Conservation (phyloP, 2,888 invertebrate species). For the Erebia palarica region DNA sequence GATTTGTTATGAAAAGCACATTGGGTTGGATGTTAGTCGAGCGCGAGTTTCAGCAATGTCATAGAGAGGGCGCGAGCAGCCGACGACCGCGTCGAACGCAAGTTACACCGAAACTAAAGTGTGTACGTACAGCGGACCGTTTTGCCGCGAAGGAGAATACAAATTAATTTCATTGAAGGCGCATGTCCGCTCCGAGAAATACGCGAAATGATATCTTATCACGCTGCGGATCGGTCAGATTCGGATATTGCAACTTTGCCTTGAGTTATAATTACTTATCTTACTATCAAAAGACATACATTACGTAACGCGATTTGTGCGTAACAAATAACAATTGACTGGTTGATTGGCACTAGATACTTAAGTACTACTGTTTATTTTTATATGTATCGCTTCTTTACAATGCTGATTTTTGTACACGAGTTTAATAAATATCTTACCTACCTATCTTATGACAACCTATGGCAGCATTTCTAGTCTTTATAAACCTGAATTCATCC, state of each 20-base stretch:
- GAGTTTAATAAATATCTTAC: no score
- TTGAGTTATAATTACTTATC: constrained; percentile 43
- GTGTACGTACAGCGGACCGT: constrained; percentile 37
- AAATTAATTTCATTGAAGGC: constrained; percentile 68
- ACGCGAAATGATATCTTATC: constrained; percentile 53
- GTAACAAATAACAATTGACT: constrained; percentile 16
- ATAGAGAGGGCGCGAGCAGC: constrained; percentile 56
- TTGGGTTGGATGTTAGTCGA: constrained; percentile 54
- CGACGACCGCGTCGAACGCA: constrained; percentile 62
- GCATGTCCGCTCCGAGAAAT: constrained; percentile 51
- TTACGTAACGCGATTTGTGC: constrained; percentile 32
- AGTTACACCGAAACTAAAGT: constrained; percentile 65
- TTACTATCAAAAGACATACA: constrained; percentile 37
- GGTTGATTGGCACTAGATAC: constrained; percentile 2
- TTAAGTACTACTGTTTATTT: no score
- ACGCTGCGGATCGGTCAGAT: constrained; percentile 41
- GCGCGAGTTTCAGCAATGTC: constrained; percentile 67
- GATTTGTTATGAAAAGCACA: constrained; percentile 63
- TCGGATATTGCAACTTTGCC: constrained; percentile 37
- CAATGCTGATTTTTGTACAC: neutral
- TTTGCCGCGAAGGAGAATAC: constrained; percentile 56
- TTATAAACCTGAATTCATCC: no score
- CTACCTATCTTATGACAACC: no score
- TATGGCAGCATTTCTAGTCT: no score
- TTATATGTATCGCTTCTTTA: constrained; percentile 3